phyloP scores from a whole-genome alignment of 2,888 invertebrate genomes.

The Ectemnius lituratus region DNA sequence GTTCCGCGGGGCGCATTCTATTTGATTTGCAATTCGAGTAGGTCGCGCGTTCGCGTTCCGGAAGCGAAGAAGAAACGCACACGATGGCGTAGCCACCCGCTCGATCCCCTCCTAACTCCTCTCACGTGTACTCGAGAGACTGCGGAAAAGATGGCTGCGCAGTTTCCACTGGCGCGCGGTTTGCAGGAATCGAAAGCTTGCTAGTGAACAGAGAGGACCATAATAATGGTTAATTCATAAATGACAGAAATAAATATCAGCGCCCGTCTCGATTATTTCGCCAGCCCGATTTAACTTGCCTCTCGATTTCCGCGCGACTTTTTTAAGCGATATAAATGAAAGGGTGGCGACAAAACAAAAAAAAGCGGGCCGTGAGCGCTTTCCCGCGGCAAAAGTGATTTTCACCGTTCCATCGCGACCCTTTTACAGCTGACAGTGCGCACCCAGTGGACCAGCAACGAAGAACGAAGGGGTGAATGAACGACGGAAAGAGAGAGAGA shows the following conservation, averaged over 20 bases:
- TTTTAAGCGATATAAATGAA: constrained; percentile 4
- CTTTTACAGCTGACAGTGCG: constrained; percentile 44
- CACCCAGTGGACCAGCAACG: no score
- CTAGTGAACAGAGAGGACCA: no score
- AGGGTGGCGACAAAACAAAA: neutral
- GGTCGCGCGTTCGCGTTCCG: constrained; percentile 44
- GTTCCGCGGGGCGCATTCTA: constrained; percentile 46
- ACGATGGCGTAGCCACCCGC: constrained; percentile 17
- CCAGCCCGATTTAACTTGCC: neutral
- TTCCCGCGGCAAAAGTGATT: constrained; percentile 43
- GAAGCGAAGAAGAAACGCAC: constrained; percentile 34
- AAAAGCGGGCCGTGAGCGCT: neutral
- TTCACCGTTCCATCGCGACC: constrained; percentile 46
- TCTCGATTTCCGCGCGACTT: no score
- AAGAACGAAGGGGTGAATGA: constrained; percentile 24
- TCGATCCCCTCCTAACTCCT: no score
- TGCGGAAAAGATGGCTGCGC: no score
- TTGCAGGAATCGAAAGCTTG: neutral
- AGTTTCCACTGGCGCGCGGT: neutral
- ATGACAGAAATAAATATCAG: no score
- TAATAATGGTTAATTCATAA: no score
- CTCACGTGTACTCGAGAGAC: no score
- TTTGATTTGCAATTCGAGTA: constrained; percentile 64
- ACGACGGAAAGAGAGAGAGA: no score
- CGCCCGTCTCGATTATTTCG: constrained; percentile 15